Base-by-base conservation (phyloP, 2,113 vertebrate species). In the Dasyornis broadbenti region DNA sequence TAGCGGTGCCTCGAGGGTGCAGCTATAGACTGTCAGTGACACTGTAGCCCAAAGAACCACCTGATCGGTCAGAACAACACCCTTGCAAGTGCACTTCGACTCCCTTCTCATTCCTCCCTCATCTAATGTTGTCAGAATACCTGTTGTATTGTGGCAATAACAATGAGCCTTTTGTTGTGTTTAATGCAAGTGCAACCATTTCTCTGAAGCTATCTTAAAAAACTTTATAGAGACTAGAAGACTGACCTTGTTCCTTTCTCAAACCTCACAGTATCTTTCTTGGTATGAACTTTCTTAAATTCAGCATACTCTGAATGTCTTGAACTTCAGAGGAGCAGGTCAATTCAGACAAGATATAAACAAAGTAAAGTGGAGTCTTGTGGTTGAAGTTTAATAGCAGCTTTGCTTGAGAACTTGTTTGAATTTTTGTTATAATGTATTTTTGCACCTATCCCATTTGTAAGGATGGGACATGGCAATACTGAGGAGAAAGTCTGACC, bases 1-100 rank as follows among this genome's bases (percentile, higher is more conserved):
- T 19, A 10, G 5, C 0, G 0, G 40, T 33, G 35, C 57, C 52
- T 69, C 0, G 0, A 82, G 39, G 47, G 59, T 47, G 54, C 31
- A 69, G 49, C 60, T 52, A 6, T 0, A 21, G 30, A 14, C 15
- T 28, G 33, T 23, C 45, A 23, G 27, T 39, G 31, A 0, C 3
- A 3, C 44, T 57, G 53, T 0, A 50, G 83, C 44, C 44, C 70
- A 39, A 54, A 57, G n/a, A 69, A 53, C 15, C 31, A 39, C 7
- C 10, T 82, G 61, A 47, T 31, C 11, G 0, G 3, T 61, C 30
- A 71, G n/a, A 65, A 63, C 22, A 64, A 1, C 10, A 42, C 14
- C 37, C 18, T 3, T 63, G 24, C 44, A 70, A 24, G 1, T 2
- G 45, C 26, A 47, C 47, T 53, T 52, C 0, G 0, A 79, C 12